Evolutionary conservation across 2,888 invertebrate species (phyloP).

Genomic region (Drosophila fungiperda): DNA sequence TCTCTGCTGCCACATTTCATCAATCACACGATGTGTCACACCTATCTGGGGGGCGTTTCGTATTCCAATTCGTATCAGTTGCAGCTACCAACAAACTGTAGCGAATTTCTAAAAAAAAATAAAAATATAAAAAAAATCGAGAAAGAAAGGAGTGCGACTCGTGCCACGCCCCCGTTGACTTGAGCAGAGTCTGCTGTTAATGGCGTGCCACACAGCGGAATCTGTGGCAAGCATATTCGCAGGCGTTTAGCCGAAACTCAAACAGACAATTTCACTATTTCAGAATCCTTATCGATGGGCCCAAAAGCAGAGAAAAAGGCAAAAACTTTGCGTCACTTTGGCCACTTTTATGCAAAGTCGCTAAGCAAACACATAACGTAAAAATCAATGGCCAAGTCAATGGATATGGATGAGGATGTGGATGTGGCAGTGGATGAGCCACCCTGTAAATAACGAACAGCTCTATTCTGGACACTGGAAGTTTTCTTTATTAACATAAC

Average conservation of each 20-base stretch:
- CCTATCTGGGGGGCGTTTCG: conserved; percentile 71
- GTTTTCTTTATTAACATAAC: conserved; percentile 72
- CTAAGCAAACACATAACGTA: conserved; percentile 65
- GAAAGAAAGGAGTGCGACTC: conserved; percentile 61
- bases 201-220: conserved; percentile 46
- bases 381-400: conserved; percentile 62
- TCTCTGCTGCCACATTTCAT: conserved; percentile 71
- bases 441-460: conserved; percentile 45
- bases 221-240: conserved; percentile 60
- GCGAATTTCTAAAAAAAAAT: conserved; percentile 51
- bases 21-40: conserved; percentile 83
- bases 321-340: conserved; percentile 40
- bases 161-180: conserved; percentile 62
- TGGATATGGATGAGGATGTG: background rate
- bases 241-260: conserved; percentile 49
- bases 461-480: conserved; percentile 5
- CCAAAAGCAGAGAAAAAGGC: background rate
- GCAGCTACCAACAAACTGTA: conserved; percentile 55
- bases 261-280: conserved; percentile 30
- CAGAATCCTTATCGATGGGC: conserved; percentile 34
- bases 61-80: conserved; percentile 24
- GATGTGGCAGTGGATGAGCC: conserved; percentile 13
- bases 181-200: conserved; percentile 55
- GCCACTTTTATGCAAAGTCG: conserved; percentile 77
- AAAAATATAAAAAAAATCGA: conserved; percentile 7